Conservation (phyloP, 2,113 vertebrate species). For the Corythornis madagascariensis region DNA sequence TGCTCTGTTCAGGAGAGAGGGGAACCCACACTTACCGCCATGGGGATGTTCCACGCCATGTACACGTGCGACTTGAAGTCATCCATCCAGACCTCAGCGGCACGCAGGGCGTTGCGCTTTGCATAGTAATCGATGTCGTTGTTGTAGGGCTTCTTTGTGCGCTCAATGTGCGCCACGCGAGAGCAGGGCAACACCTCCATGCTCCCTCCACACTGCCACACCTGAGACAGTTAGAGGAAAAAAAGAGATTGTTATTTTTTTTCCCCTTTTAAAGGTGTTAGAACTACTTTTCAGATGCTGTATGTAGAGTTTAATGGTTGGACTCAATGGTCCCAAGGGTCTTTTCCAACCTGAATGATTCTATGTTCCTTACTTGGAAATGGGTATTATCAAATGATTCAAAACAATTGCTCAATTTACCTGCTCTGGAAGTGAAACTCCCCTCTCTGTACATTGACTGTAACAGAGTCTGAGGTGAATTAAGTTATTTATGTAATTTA, state of each 20-base stretch:
- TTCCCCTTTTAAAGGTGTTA: rapidly evolving
- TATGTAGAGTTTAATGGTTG: no score
- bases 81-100: constrained; percentile 98
- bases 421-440: neutral
- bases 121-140: constrained; percentile 98
- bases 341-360: no score
- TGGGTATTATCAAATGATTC: rapidly evolving
- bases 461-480: neutral
- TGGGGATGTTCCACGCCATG: constrained; percentile 99
- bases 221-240: constrained; percentile 70
- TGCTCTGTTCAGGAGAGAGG: neutral
- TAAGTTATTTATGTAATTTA: neutral
- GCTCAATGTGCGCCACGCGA: constrained; percentile 95
- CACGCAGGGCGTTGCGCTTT: constrained; percentile 92
- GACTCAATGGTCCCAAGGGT: no score
- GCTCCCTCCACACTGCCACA: constrained; percentile 98
- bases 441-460: rapidly evolving
- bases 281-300: neutral
- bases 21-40: constrained; percentile 82
- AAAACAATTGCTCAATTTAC: rapidly evolving
- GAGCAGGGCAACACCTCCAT: constrained; percentile 98
- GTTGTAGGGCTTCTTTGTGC: constrained; percentile 98
- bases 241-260: rapidly evolving
- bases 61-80: constrained; percentile 98
- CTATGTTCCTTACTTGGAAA: rapidly evolving